These are phyloP conservation scores for Neolamprologus caudopunctatus DNA, from an alignment of 2,113 vertebrate species.

Conservation along the genomic window DNA sequence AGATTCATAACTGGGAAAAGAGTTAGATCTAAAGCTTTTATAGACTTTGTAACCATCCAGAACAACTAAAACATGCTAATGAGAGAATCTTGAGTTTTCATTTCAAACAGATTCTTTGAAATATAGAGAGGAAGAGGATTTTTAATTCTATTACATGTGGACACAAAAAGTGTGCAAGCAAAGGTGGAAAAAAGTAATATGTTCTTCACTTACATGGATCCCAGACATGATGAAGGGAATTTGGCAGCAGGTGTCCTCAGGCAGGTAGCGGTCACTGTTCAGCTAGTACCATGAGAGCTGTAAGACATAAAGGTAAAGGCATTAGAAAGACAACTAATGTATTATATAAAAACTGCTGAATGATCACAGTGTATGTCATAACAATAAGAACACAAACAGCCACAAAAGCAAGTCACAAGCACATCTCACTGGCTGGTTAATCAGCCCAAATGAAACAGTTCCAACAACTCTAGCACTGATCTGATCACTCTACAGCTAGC, in stretches of 20 bases:
- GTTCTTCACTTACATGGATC: conserved; percentile 55
- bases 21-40: not conserved
- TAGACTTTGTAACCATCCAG: not conserved
- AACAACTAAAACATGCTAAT: not conserved
- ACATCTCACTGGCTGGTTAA: not conserved
- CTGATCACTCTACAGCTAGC: not conserved
- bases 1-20: not conserved
- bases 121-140: not conserved
- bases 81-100: fast-evolving
- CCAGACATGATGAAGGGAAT: conserved; percentile 65
- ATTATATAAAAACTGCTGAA: not conserved
- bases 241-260: conserved; percentile 58
- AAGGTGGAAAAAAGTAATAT: not conserved
- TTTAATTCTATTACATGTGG: not conserved
- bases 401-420: not conserved
- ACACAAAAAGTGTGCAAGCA: not conserved
- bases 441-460: not conserved
- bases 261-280: conserved; percentile 54
- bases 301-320: not conserved
- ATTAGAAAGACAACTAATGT: not conserved
- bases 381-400: not conserved
- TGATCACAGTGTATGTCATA: not conserved
- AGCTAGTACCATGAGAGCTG: conserved; percentile 70
- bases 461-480: not conserved
- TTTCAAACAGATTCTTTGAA: not conserved